A percentile compares a stretch with the other conserved stretches of the same genome.
These are phyloP conservation scores for Hylaeus volcanicus DNA, from an alignment of 1,140 invertebrate species.

Conservation along the genomic window DNA sequence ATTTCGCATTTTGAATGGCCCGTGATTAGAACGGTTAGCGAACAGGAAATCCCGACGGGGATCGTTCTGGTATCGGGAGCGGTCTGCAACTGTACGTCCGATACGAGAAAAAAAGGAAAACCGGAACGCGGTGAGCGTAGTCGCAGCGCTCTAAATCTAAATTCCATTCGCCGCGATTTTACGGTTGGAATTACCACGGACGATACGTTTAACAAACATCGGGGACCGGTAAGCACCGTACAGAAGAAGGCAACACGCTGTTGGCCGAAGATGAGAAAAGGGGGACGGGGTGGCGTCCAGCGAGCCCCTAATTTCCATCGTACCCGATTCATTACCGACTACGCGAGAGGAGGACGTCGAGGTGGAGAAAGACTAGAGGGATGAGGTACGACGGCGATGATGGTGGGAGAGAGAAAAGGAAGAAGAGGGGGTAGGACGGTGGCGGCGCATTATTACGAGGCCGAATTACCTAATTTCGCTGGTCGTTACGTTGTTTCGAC, in stretches of 20 bases:
- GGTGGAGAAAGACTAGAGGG: conserved; percentile 55
- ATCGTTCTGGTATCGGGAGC: background rate
- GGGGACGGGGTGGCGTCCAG: conserved; percentile 51
- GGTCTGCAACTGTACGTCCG: background rate
- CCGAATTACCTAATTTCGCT: conserved; percentile 80
- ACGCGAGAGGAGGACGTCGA: conserved; percentile 47
- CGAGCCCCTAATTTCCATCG: conserved; percentile 67
- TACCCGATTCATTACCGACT: conserved; percentile 66
- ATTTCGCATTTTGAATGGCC: conserved; percentile 47
- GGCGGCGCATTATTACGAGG: conserved; percentile 78
- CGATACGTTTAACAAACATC: conserved; percentile 64
- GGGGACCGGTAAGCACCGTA: conserved; percentile 8
- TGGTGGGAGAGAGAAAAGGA: conserved; percentile 24
- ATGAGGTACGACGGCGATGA: conserved; percentile 23
- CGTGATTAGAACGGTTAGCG: conserved; percentile 39
- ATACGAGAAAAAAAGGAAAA: conserved; percentile 23
- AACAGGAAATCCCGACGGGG: background rate
- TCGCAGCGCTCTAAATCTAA: conserved; percentile 20
- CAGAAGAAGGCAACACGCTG: conserved; percentile 35
- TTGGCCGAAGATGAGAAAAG: conserved; percentile 42
- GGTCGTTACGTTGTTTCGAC: conserved; percentile 79
- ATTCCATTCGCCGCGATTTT: conserved; percentile 42
- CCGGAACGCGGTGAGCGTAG: conserved; percentile 16
- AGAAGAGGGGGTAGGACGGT: conserved; percentile 53
- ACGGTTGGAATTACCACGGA: conserved; percentile 27